Base-by-base conservation (phyloP, 2,113 vertebrate species). In the Hucho hucho region DNA sequence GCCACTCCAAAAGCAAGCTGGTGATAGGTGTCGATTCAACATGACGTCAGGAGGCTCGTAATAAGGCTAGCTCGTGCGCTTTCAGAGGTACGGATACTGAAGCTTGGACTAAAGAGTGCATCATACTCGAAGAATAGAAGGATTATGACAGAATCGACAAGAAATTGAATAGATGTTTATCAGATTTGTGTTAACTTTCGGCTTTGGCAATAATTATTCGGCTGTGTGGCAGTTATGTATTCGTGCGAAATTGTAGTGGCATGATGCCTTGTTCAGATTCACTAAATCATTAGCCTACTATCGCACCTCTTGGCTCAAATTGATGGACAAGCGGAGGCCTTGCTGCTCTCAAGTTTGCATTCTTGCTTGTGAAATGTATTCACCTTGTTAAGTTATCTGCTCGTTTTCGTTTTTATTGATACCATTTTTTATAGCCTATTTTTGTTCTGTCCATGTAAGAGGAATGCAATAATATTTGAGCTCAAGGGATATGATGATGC, bases 1-100 rank as follows among this genome's bases (percentile, higher is more conserved):
- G 88, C 91, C 90, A 87, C 89, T 89, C 86, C 79, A 81, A 86
- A 76, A 79, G 77, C 82, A 75, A 72, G 78, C 29, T 66, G 79
- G 89, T 89, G 87, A 93, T 94, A 92, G 93, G 93, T 83, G 81
- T 70, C 37, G 6, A 75, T 71, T 67, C 24, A 22, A 28, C 11
- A 77, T 93, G 90, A 89, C 91, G 93, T 94, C 90, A 91, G 80
- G 69, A 76, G 78, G 73, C 80, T 81, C 85, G 82, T 86, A 90
- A 88, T 90, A 91, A 91, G 86, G 85, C 80, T 84, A 79, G 84
- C 89, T 86, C 81, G 73, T 82, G 81, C 78, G 11, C 76, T 81
- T 84, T 78, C 82, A 88, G 85, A 87, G 92, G 91, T 91, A 91
- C 89, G 92, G 90, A 93, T 91, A 37, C 53, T 65, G 56, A 24